These are phyloP conservation scores for Palythoa grandiflora DNA, from an alignment of 92 coral and sea anemone species.

Conservation along the genomic window DNA sequence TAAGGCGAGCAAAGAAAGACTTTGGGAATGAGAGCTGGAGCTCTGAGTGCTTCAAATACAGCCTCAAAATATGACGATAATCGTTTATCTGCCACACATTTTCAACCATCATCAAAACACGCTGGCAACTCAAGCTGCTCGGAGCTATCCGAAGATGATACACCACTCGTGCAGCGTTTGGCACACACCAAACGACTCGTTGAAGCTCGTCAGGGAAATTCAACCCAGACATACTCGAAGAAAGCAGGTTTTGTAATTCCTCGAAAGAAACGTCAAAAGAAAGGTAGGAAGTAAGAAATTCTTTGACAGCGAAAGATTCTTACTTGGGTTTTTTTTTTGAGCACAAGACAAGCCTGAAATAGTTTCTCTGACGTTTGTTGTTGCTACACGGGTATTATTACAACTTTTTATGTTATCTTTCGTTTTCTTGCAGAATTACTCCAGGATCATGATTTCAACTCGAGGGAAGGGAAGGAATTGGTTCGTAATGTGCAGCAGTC, in stretches of 20 bases:
- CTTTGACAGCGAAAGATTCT: too few relatives aligned
- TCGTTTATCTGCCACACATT: not conserved
- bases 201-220: not conserved
- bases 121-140: conserved; percentile 42
- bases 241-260: conserved; percentile 86
- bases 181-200: not conserved
- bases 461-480: conserved; percentile 90
- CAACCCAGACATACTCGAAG: conserved; percentile 37
- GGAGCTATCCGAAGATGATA: conserved; percentile 76
- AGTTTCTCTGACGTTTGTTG: too few relatives aligned
- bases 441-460: conserved; percentile 71
- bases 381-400: too few relatives aligned
- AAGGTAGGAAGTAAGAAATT: conserved; percentile 59
- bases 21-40: conserved; percentile 35
- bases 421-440: conserved; percentile 75
- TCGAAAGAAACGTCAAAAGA: conserved; percentile 79
- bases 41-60: not conserved
- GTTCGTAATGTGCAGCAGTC: conserved; percentile 88
- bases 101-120: not conserved
- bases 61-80: not conserved
- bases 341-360: too few relatives aligned
- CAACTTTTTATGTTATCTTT: not conserved
- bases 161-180: conserved; percentile 62
- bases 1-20: not conserved
- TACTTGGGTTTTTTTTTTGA: too few relatives aligned